Base-by-base conservation (phyloP, 2,797 vertebrate genomes). In the Arnoldichthys spilopterus region DNA sequence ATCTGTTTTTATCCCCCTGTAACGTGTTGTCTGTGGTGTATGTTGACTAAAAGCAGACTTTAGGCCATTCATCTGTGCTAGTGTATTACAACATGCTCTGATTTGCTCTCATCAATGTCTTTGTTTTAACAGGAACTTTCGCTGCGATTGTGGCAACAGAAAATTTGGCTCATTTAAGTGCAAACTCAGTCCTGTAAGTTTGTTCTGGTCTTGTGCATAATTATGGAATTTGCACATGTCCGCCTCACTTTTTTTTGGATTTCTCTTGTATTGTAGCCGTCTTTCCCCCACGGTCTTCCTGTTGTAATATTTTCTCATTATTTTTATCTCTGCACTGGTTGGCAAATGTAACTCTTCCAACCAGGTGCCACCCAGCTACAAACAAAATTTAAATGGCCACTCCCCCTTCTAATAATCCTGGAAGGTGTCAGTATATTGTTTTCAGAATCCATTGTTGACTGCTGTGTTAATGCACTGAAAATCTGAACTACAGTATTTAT, bases 121-220 rank as follows among this genome's bases (percentile, higher is more conserved):
- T 80, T 79, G 77, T 85, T 54, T 13, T 12, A 58, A 22, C 63
- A 94, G 93, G 78, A 87, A 92, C 68, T 94, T 94, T 72, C 91
- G 94, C 66, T 95, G 94, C 69, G 98, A 99, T 86, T 99, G 97
- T 91, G 98, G 98, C 78, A 99, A 99, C 74, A 85, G 87, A 87
- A 98, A 95, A 79, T 99, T 98, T 89, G 93, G 92, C 77, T 95
- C 93, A 59, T 92, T 97, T 84, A 89, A 93, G 85, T 99, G 98
- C 91, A 95, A 95, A 78, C 90, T 98, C 53, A 88, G n/a, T 81
- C 92, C 95, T 54, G 98, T 99, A 86, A 94, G 97, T 91, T 18
- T 53, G 20, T 22, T 3, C 11, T 47, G 37, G 37, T 40, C 37
- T 40, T 11, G 43, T 47, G 15, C 43, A 47, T 11, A 13, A 47